These are phyloP conservation scores for Zonitis immaculata DNA, from an alignment of 2,888 invertebrate species.

Conservation along the genomic window DNA sequence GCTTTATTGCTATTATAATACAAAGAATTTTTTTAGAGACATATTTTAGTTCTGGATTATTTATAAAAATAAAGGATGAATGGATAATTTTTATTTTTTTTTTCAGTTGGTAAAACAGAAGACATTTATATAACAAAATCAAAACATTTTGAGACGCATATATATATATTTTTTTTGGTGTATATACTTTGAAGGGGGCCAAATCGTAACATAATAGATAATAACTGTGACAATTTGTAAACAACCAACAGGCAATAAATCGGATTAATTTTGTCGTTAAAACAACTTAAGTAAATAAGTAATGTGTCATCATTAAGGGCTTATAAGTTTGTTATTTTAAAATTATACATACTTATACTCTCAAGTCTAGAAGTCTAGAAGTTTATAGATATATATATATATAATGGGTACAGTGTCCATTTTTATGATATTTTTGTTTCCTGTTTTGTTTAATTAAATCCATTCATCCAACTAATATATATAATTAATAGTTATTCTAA, in stretches of 20 bases:
- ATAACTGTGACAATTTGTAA: constrained; percentile 47
- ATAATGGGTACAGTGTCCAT: constrained; percentile 26
- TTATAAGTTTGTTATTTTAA: constrained; percentile 40
- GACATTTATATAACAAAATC: constrained; percentile 5
- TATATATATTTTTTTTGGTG: too few relatives aligned
- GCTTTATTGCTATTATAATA: too few relatives aligned
- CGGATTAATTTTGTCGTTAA: constrained; percentile 40
- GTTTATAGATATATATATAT: too few relatives aligned
- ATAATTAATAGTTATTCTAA: too few relatives aligned
- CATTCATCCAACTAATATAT: too few relatives aligned
- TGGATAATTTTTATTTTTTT: not conserved
- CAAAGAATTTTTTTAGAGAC: too few relatives aligned
- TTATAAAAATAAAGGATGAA: too few relatives aligned
- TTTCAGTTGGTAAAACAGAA: too few relatives aligned
- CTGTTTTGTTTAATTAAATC: too few relatives aligned
- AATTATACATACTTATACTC: too few relatives aligned
- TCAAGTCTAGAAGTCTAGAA: too few relatives aligned
- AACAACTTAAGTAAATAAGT: constrained; percentile 40
- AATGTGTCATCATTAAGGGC: constrained; percentile 46
- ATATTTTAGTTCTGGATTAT: not conserved
- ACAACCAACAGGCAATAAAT: constrained; percentile 43
- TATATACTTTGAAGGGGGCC: too few relatives aligned
- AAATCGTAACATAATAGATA: constrained; percentile 25
- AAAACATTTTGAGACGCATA: constrained; percentile 32
- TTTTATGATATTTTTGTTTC: constrained; percentile 22